A percentile compares a stretch with the other conserved stretches of the same genome.
These are phyloP conservation scores for Volucella inflata DNA, from an alignment of 2,888 invertebrate genomes.

Conservation along the genomic window DNA sequence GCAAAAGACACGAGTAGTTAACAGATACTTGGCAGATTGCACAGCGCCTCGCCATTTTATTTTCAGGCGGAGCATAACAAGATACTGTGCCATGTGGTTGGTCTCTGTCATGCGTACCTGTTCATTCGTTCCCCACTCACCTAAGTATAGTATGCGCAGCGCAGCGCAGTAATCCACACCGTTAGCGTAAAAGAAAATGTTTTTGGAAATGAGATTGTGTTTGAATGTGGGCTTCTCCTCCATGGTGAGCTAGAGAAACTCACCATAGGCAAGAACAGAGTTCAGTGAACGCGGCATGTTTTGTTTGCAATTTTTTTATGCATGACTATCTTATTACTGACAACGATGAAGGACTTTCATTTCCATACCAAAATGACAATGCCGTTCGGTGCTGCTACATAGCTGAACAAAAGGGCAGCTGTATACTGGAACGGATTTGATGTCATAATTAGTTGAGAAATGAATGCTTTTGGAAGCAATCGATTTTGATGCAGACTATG, in stretches of 20 bases:
- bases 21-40: not conserved
- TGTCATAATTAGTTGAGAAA: conserved; percentile 49
- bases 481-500: not conserved
- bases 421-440: conserved; percentile 26
- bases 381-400: not conserved
- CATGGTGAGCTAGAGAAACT: conserved; percentile 45
- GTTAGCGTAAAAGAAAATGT: not conserved
- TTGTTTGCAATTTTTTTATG: conserved; percentile 49
- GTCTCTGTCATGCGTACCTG: conserved; percentile 67
- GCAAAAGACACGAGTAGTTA: not conserved
- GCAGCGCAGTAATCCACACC: conserved; percentile 6
- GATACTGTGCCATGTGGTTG: conserved; percentile 64
- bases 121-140: conserved; percentile 65
- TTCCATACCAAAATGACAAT: conserved; percentile 2
- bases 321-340: conserved; percentile 16
- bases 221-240: conserved; percentile 38
- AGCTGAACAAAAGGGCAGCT: conserved; percentile 16
- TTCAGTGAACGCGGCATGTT: conserved; percentile 71
- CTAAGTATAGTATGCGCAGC: conserved; percentile 5
- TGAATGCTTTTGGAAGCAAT: not conserved
- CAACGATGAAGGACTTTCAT: conserved; percentile 12
- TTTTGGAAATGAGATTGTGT: conserved; percentile 22
- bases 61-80: conserved; percentile 81
- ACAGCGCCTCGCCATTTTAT: conserved; percentile 81
- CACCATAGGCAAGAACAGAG: conserved; percentile 43